Evolutionary conservation across 2,113 vertebrate genomes (phyloP).

Genomic region (Panurus biarmicus): DNA sequence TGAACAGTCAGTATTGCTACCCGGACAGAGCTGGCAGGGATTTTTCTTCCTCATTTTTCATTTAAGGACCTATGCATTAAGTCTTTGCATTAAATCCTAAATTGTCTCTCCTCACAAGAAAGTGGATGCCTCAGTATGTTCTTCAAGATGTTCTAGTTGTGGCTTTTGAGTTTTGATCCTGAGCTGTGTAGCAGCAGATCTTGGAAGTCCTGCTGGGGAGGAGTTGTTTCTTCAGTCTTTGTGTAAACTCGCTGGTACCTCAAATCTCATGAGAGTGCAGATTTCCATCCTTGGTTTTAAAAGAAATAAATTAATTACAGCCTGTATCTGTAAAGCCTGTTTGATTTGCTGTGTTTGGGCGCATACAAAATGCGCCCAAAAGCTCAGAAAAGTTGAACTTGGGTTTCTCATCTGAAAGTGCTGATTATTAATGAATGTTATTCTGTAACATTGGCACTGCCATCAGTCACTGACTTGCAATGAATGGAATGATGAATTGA

Average conservation of each 20-base stretch:
- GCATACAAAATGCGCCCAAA: neutral
- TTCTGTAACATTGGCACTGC: neutral
- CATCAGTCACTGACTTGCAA: constrained; percentile 4
- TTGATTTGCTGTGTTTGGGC: neutral
- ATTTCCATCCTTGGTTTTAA: neutral
- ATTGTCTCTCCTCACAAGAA: neutral
- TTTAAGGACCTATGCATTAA: neutral
- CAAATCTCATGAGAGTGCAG: neutral
- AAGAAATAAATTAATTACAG: neutral
- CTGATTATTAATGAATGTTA: constrained; percentile 36
- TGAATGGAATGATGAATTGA: constrained; percentile 19
- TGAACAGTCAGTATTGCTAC: neutral
- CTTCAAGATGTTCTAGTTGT: neutral
- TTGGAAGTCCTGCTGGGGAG: neutral
- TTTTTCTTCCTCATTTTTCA: neutral
- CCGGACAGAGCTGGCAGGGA: neutral
- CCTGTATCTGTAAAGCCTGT: neutral
- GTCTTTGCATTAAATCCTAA: neutral
- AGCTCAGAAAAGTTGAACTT: neutral
- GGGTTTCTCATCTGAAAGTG: neutral
- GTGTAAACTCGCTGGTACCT: neutral
- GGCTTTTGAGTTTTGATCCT: neutral
- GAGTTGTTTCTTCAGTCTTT: neutral
- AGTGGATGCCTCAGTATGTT: neutral
- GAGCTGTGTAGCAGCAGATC: neutral